Conservation (phyloP, 2,797 vertebrate genomes). For the Oreochromis grahami region DNA sequence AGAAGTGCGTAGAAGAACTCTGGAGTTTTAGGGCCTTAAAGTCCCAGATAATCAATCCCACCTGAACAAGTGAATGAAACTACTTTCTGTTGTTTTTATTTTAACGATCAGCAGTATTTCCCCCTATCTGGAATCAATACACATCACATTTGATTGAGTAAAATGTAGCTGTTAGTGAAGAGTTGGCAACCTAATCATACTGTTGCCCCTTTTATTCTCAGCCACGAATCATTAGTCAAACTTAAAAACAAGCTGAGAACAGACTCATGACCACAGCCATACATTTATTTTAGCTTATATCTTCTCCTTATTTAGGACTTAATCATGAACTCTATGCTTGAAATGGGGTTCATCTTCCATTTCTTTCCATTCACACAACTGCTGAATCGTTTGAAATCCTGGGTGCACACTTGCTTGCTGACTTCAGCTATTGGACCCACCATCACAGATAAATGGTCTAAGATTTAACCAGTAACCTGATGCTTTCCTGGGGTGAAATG, state of each 20-base stretch:
- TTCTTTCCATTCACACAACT: neutral
- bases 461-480: constrained; percentile 30
- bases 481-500: neutral
- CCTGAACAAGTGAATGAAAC: neutral
- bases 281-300: neutral
- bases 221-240: neutral
- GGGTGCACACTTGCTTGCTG: neutral
- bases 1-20: neutral
- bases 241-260: neutral
- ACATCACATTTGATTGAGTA: neutral
- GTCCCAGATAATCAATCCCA: neutral
- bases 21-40: neutral
- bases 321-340: neutral
- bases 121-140: neutral
- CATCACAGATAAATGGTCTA: neutral
- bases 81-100: neutral
- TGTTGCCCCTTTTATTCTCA: neutral
- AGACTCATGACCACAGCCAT: neutral
- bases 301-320: neutral
- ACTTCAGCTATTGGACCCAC: neutral
- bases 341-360: neutral
- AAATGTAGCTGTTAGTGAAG: neutral
- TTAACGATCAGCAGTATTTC: neutral
- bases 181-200: neutral
- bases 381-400: neutral